Conservation (phyloP, 2,888 invertebrate genomes). For the Tipula unca region DNA sequence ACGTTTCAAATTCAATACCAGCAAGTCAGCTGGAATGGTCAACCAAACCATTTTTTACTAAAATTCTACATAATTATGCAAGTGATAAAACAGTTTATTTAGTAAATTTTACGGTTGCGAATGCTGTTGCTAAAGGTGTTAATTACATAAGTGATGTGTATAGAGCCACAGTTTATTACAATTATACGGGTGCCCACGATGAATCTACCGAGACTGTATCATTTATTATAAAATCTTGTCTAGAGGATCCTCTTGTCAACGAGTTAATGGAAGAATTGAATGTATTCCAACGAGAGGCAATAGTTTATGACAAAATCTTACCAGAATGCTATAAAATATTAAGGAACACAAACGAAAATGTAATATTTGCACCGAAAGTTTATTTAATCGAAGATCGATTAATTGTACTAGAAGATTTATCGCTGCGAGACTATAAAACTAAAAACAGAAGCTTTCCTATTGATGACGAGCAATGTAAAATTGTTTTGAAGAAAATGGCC, state of each 20-base stretch:
- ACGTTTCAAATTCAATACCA: not conserved
- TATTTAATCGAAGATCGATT: not conserved
- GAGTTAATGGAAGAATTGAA: slow-evolving; percentile 31
- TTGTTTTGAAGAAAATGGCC: slow-evolving; percentile 45
- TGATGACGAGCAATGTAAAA: slow-evolving; percentile 42
- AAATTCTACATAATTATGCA: not conserved
- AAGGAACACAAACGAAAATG: slow-evolving; percentile 28
- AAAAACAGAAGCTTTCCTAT: slow-evolving; percentile 44
- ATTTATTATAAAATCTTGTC: slow-evolving; percentile 31
- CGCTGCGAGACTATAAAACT: slow-evolving; percentile 44
- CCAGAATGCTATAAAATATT: slow-evolving; percentile 28
- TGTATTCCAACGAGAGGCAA: slow-evolving; percentile 30
- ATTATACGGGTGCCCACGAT: not conserved
- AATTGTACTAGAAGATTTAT: slow-evolving; percentile 45
- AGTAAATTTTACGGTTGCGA: not conserved
- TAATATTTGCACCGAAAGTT: slow-evolving; percentile 31
- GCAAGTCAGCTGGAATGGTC: not conserved
- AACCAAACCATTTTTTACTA: not conserved
- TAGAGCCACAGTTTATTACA: slow-evolving; percentile 28
- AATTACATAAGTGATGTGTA: slow-evolving; percentile 32
- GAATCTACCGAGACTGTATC: slow-evolving; percentile 17
- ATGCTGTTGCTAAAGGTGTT: slow-evolving; percentile 32
- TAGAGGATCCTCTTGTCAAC: slow-evolving; percentile 29
- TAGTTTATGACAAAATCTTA: slow-evolving; percentile 30
- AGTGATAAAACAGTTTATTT: not conserved